Evolutionary conservation across 2,797 vertebrate genomes (phyloP), one percentile per base, ranked within the genome.

Genomic region (Oreonectes daqikongensis): DNA sequence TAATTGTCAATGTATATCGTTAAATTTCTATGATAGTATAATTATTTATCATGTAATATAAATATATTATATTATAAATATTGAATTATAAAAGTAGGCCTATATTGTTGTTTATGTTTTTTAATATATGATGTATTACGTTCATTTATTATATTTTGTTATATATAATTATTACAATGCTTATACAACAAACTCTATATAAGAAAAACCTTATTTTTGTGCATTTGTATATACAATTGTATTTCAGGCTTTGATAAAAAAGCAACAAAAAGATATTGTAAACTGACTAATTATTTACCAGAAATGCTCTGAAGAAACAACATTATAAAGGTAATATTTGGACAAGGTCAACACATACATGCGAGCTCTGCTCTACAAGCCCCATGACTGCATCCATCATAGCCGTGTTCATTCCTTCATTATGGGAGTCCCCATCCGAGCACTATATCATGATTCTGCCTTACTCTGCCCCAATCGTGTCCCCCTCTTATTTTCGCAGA

Each of bases 401-500:
- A 57, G 26, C 12, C 14, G 17, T 5, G 12, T 14, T 18, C 48
- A 44, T 18, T 1, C 18, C 17, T 60, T 22, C 22, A 32, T 38
- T 60, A 15, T 52, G 52, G 52, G 10, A 24, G 46, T 53, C 35
- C 63, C 69, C 30, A 10, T 38, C 73, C 70, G 28, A 35, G 15
- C 44, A 4, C 63, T 42, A 28, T 72, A 15, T 63, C 38, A 48
- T 64, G 40, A 9, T 17, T 38, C 38, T 69, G 18, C 67, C 69
- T 81, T 67, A 75, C 61, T 66, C 46, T 82, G 61, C 67, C 40
- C 89, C 93, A 91, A 84, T 91, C 87, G 88, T 89, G 89, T 93
- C 90, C 66, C 61, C 72, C 79, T 87, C 80, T 89, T 90, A 79
- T 95, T 94, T 96, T 93, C 70, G 88, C 95, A 98, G 97, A 98